Base-by-base conservation (phyloP, 2,888 invertebrate species). In the Nymphalis urticae region DNA sequence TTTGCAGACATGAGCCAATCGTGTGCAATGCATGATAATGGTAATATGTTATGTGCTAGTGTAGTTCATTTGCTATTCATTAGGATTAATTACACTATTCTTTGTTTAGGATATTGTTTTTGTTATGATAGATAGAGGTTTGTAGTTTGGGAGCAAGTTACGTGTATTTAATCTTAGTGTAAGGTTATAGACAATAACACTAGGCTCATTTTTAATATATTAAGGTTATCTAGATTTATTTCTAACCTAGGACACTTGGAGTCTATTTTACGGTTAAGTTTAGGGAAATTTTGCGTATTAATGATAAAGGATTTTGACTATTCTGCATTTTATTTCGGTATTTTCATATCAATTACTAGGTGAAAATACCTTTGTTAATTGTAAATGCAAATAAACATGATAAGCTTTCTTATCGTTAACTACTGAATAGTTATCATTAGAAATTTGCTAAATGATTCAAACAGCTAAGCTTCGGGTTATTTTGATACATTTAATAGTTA, bases 21-120 rank as follows among this genome's bases (percentile, higher is more conserved):
- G 85, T 88, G 92, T 92, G 92, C 91, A 86, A 89, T 91, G 90
- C 87, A 88, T 88, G 87, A 86, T 81, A 80, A 87, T 86, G 85
- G 86, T 88, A 83, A 84, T 42, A 86, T 89, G 85, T 87, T 76
- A 81, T 86, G 89, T 90, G 92, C 88, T 85, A 80, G 87, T 91
- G 90, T 90, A 77, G 68, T 78, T 79, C 74, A 77, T 79, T 72
- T 73, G 60, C 62, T 48, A 47, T 73, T 59, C 62, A 66, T 53
- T 24, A 51, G 63, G 56, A 48, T 64, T 68, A 59, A 59, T 68
- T 70, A 71, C 56, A 68, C 19, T 48, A 68, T 71, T 58, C 47
- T 61, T 68, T 51, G 42, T 42, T 59, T 48, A 47, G 64, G 67
- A 62, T 58, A 48, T 56, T 47, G 47, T 59, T 48, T 50, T 63